Conservation (phyloP, 1,140 invertebrate species). For the Penaeus chinensis region DNA sequence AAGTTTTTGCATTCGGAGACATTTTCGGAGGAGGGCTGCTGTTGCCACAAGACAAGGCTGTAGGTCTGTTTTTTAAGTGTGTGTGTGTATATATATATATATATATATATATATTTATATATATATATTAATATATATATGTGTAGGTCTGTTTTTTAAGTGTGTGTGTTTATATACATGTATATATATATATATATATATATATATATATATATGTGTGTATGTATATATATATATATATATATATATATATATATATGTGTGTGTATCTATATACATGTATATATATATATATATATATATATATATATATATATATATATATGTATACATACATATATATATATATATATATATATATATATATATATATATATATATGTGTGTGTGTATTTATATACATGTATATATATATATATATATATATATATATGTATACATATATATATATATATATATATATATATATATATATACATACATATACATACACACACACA, state of each 20-base stretch:
- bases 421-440: constrained; percentile 7
- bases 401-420: neutral
- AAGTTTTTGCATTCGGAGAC: no score
- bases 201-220: constrained; percentile 9
- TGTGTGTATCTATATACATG: neutral
- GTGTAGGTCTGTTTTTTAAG: no score
- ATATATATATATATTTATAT: constrained; percentile 5
- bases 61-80: neutral
- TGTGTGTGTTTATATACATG: neutral
- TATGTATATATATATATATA: neutral
- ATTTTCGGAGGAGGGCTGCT: no score
- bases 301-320: neutral
- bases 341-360: neutral
- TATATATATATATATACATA: constrained; percentile 13
- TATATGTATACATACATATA: neutral
- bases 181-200: neutral
- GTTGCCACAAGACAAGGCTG: no score
- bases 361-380: neutral
- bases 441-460: constrained; percentile 13
- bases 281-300: neutral
- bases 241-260: constrained; percentile 21
- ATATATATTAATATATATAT: no score
- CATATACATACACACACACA: constrained; percentile 11
- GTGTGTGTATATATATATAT: constrained; percentile 22
- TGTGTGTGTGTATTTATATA: neutral